A percentile compares a stretch with the other conserved stretches of the same genome.
Evolutionary conservation across 2,113 vertebrate genomes (phyloP).

Genomic region (Salvelinus alpinus): DNA sequence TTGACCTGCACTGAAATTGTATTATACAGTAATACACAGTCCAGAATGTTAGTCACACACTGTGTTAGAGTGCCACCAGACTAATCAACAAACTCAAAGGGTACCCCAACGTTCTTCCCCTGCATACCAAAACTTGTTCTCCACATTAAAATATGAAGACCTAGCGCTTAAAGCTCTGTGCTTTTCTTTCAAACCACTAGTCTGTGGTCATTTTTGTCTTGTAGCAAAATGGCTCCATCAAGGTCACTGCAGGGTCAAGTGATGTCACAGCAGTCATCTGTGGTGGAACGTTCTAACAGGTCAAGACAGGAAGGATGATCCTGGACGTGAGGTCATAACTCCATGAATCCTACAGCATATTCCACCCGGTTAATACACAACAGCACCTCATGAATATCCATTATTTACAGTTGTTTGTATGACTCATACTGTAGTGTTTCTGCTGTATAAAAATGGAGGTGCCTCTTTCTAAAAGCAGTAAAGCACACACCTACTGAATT

Average conservation of each 20-base stretch:
- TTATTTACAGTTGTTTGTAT: constrained; percentile 39
- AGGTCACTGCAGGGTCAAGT: neutral
- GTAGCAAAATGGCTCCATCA: neutral
- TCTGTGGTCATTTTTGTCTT: neutral
- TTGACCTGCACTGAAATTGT: too few relatives aligned
- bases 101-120: too few relatives aligned
- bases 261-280: neutral
- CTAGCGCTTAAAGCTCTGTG: neutral
- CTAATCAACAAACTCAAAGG: too few relatives aligned
- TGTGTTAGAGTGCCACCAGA: too few relatives aligned
- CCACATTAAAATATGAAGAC: too few relatives aligned
- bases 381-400: constrained; percentile 63
- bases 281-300: neutral
- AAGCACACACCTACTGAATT: neutral
- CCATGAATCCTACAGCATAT: constrained; percentile 56
- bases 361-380: constrained; percentile 63
- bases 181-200: neutral
- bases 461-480: too few relatives aligned
- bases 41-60: too few relatives aligned
- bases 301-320: constrained; percentile 51
- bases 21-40: too few relatives aligned
- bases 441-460: too few relatives aligned
- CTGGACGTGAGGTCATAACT: constrained; percentile 51
- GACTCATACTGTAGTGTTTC: too few relatives aligned
- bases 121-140: too few relatives aligned